phyloP scores from a whole-genome alignment of 2,113 vertebrate genomes.

The Scomber colias region DNA sequence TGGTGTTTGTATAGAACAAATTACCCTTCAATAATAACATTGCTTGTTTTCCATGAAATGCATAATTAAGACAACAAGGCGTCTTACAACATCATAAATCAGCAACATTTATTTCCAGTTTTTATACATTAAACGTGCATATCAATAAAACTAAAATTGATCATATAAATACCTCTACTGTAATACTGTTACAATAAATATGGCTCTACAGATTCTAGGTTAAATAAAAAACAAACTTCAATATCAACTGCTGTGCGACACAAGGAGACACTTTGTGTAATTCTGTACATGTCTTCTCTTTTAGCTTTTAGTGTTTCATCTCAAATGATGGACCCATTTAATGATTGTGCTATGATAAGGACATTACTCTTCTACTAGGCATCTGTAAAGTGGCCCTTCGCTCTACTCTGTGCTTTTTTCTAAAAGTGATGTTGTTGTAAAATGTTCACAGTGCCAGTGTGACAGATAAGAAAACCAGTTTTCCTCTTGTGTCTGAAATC shows the following conservation, averaged over 20 bases:
- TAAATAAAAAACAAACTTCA: slow-evolving; percentile 67
- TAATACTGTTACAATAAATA: slow-evolving; percentile 81
- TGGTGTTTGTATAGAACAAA: neutral
- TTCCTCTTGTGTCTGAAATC: slow-evolving; percentile 13
- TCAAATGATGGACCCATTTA: slow-evolving; percentile 26
- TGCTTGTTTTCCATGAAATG: neutral
- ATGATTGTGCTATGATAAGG: slow-evolving; percentile 46
- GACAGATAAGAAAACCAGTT: slow-evolving; percentile 43
- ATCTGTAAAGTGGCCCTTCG: slow-evolving; percentile 29
- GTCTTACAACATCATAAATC: slow-evolving; percentile 67
- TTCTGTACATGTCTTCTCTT: slow-evolving; percentile 51
- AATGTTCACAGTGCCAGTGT: slow-evolving; percentile 64
- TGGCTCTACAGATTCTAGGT: slow-evolving; percentile 75
- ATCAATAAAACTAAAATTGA: slow-evolving; percentile 74
- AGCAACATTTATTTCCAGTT: slow-evolving; percentile 80
- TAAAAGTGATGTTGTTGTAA: slow-evolving; percentile 37
- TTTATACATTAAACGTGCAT: slow-evolving; percentile 81
- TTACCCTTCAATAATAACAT: too few relatives aligned
- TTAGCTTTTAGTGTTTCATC: slow-evolving; percentile 30
- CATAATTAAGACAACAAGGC: slow-evolving; percentile 46
- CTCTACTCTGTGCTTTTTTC: slow-evolving; percentile 63
- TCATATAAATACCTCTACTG: slow-evolving; percentile 77
- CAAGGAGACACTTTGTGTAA: slow-evolving; percentile 52
- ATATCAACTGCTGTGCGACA: slow-evolving; percentile 60
- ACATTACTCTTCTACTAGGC: neutral